Evolutionary conservation across 2,888 invertebrate genomes (phyloP), one percentile per base, ranked within the genome.

Genomic region (Nudaria mundana): DNA sequence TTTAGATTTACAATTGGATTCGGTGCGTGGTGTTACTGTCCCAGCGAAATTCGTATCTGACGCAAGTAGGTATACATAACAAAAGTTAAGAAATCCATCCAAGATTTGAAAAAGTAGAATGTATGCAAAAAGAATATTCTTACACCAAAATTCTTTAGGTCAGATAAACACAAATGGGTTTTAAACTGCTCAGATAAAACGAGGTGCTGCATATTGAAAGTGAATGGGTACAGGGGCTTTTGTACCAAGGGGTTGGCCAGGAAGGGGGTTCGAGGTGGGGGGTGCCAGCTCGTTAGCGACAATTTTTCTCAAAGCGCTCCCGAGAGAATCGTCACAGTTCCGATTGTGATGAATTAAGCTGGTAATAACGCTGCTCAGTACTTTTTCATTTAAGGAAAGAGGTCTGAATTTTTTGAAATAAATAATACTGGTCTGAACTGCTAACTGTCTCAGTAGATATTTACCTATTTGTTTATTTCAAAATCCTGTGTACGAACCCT

Each of bases 281-380:
- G 43, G 41, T 30, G 37, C 73, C 74, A 83, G 86, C 85, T 86
- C 86, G 85, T 85, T 87, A 86, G 82, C 76, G 82, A 81, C 82
- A 84, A 81, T 86, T 87, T 86, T 86, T 85, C 85, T 84, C 83
- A 85, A 84, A 86, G 84, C 83, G 76, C 70, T 78, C 80, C 72
- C 77, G 58, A 63, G 79, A 70, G 83, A 80, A 82, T 85, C 77
- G 85, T 84, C 77, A 85, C 81, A 82, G 83, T 84, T 78, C 76
- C 78, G 81, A 84, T 82, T 85, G 81, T 85, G 82, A 86, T 78
- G 83, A 85, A 84, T 86, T 85, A 81, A 79, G 76, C 63, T 64
- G 58, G 63, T 71, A 70, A 79, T 76, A 76, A 72, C 71, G 74
- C 66, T 64, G 63, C 61, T 65, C 58, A 54, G 56, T 61, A 64